Evolutionary conservation across 2,113 vertebrate genomes (phyloP).

Genomic region (Dendropsophus ebraccatus): DNA sequence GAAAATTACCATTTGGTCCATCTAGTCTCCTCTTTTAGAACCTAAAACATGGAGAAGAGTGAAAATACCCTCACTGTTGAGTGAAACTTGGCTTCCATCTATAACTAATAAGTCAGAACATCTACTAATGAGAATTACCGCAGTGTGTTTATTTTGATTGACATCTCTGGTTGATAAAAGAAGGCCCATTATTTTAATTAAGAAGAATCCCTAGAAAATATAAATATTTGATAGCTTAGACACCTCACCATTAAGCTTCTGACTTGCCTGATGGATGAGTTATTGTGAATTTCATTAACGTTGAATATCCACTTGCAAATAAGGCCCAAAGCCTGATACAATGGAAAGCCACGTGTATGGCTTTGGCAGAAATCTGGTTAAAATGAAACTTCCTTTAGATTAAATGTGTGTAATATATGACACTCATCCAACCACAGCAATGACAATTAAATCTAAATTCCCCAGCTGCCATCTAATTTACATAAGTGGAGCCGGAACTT

Average conservation of each 20-base stretch:
- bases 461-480: slow-evolving; percentile 53
- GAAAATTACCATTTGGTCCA: no score
- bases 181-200: slow-evolving; percentile 7
- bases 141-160: not conserved
- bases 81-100: not conserved
- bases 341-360: not conserved
- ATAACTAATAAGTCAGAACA: not conserved
- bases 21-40: no score
- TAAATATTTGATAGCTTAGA: not conserved
- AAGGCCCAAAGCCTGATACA: not conserved
- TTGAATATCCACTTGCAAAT: not conserved
- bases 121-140: not conserved
- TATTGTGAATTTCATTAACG: slow-evolving; percentile 12
- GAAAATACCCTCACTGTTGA: not conserved
- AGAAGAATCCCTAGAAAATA: slow-evolving; percentile 13
- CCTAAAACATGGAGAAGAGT: no score
- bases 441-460: slow-evolving; percentile 52
- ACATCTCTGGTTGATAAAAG: not conserved
- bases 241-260: slow-evolving; percentile 9
- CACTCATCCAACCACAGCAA: slow-evolving; percentile 50
- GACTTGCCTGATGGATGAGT: not conserved
- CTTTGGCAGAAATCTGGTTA: slow-evolving; percentile 42
- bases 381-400: slow-evolving; percentile 47
- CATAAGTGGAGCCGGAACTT: slow-evolving; percentile 28
- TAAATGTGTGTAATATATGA: slow-evolving; percentile 53